Conservation (phyloP, 1,140 invertebrate species). For the Ceratoteleas bidentatus region DNA sequence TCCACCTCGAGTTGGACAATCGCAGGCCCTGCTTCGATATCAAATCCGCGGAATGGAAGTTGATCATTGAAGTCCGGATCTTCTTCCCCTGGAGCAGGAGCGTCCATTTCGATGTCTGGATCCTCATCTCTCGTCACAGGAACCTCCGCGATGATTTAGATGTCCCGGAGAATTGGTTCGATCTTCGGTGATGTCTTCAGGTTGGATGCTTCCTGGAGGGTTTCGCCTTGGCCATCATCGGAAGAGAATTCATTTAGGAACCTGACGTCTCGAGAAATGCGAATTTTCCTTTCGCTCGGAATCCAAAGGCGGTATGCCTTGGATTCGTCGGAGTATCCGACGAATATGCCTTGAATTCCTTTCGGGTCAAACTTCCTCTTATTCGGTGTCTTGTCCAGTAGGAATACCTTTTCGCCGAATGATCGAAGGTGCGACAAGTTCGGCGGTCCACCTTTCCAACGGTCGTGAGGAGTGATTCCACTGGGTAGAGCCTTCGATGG, state of each 20-base stretch:
- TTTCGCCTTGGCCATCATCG: not conserved
- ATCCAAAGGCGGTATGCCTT: conserved; percentile 39
- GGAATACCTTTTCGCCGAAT: conserved; percentile 44
- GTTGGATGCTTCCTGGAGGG: not conserved
- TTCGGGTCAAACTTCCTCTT: conserved; percentile 32
- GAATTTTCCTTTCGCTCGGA: conserved; percentile 18
- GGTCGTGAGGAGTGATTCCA: conserved; percentile 15
- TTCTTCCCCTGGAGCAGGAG: too few relatives aligned
- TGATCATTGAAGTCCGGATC: too few relatives aligned
- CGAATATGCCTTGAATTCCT: conserved; percentile 20
- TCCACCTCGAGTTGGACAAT: not conserved
- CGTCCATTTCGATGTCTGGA: too few relatives aligned
- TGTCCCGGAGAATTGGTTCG: not conserved
- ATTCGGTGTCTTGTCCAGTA: conserved; percentile 11
- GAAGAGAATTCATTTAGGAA: conserved; percentile 16
- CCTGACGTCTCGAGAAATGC: conserved; percentile 17
- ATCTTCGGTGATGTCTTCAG: not conserved
- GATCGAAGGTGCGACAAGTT: conserved; percentile 66
- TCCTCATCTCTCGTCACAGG: too few relatives aligned
- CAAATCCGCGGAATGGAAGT: too few relatives aligned
- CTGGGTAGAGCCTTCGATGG: conserved; percentile 1
- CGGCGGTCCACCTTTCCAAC: conserved; percentile 50
- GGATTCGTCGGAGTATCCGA: conserved; percentile 21
- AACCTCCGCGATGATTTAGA: not conserved
- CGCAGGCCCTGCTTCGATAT: too few relatives aligned